Evolutionary conservation across 2,888 invertebrate species (phyloP).

Genomic region (Antheraea yamamai): DNA sequence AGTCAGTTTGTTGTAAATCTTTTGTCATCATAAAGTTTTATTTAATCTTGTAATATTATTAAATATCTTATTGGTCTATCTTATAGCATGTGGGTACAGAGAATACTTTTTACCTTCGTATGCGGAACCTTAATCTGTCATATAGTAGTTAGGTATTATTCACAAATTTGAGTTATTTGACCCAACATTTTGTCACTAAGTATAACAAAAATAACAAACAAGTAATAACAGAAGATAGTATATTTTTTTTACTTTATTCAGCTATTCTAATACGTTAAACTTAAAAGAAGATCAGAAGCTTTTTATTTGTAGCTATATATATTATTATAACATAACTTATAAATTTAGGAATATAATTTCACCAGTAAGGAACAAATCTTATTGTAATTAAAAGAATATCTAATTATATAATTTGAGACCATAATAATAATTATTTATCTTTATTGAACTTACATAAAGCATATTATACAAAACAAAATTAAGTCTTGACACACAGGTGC

Average conservation of each 20-base stretch:
- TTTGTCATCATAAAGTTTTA: slow-evolving; percentile 15
- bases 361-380: not conserved
- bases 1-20: slow-evolving; percentile 22
- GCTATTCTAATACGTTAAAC: no score
- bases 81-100: not conserved
- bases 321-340: not conserved
- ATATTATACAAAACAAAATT: not conserved
- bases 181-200: no score
- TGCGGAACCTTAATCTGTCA: no score
- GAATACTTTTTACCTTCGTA: not conserved
- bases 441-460: not conserved
- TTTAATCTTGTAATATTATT: not conserved
- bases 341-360: not conserved
- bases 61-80: not conserved
- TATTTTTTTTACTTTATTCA: no score
- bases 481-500: not conserved
- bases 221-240: not conserved
- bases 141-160: no score
- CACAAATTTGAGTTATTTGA: no score
- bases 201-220: not conserved
- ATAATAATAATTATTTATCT: not conserved
- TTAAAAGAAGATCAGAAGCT: no score
- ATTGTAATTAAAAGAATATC: not conserved
- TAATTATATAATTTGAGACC: not conserved
- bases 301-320: no score